phyloP scores from a whole-genome alignment of 2,797 vertebrate genomes.

The Rhinoraja longicauda region DNA sequence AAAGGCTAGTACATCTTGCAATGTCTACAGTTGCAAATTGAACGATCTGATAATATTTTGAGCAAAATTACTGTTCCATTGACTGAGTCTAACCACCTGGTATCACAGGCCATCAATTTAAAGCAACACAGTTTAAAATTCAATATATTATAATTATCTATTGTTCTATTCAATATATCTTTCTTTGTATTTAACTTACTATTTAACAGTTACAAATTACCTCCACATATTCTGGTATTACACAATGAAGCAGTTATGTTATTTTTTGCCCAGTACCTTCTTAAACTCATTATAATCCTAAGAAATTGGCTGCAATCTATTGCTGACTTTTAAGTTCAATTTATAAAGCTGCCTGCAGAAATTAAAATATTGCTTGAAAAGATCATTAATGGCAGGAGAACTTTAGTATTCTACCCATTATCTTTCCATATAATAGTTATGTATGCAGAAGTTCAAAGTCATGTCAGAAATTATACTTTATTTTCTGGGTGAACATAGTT shows the following conservation, averaged over 20 bases:
- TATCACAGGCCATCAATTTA: not conserved
- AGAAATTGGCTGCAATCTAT: not conserved
- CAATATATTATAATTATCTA: not conserved
- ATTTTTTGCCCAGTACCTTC: not conserved
- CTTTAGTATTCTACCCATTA: not conserved
- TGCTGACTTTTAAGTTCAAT: not conserved
- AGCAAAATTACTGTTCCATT: not conserved
- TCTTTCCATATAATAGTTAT: not conserved
- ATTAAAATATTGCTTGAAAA: not conserved
- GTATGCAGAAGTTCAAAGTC: slow-evolving; percentile 9
- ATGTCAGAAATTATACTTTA: slow-evolving; percentile 11
- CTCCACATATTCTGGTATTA: not conserved
- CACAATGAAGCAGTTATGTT: not conserved
- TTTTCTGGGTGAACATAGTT: not conserved
- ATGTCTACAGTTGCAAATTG: not conserved
- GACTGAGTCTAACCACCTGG: not conserved
- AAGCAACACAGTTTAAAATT: not conserved
- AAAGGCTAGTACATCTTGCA: not conserved
- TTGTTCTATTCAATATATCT: not conserved
- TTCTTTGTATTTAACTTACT: not conserved
- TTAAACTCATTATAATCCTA: not conserved
- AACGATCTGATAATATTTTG: not conserved
- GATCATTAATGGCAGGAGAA: not conserved
- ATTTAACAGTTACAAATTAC: not conserved
- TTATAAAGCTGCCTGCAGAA: not conserved